Percentiles rank a stretch among this genome's conserved stretches.
Conservation (phyloP, 2,113 vertebrate genomes). For the Pholis gunnellus region DNA sequence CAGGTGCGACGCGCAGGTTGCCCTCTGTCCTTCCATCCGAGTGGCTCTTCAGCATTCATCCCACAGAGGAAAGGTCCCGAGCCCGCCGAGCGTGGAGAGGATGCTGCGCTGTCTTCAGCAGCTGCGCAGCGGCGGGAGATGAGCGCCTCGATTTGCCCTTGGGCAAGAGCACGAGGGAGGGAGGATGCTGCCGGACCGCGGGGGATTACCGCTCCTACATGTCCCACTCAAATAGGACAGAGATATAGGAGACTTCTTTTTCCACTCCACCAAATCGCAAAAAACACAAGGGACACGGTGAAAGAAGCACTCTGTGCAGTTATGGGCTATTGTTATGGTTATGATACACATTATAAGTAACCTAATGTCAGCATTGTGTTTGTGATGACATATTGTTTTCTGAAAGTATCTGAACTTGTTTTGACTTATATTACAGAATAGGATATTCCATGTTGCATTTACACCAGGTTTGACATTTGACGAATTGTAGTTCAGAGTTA, state of each 20-base stretch:
- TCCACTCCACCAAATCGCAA: background rate
- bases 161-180: constrained; percentile 60
- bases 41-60: constrained; percentile 35
- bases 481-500: background rate
- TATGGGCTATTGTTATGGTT: background rate
- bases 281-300: background rate
- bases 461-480: background rate
- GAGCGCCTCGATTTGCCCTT: constrained; percentile 69
- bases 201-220: constrained; percentile 64
- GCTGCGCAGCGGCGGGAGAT: constrained; percentile 56
- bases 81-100: constrained; percentile 33
- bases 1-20: constrained; percentile 27
- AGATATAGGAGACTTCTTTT: background rate
- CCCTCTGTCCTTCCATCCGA: constrained; percentile 30
- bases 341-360: background rate
- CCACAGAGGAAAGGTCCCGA: constrained; percentile 41
- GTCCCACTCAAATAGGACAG: constrained; percentile 23
- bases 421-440: background rate
- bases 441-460: background rate
- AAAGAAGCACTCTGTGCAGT: background rate
- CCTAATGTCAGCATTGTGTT: too few species aligned
- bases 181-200: constrained; percentile 41
- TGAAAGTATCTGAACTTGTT: background rate
- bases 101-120: constrained; percentile 60
- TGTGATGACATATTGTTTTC: background rate